Conservation (phyloP, 2,888 invertebrate species). For the Bombylius major region DNA sequence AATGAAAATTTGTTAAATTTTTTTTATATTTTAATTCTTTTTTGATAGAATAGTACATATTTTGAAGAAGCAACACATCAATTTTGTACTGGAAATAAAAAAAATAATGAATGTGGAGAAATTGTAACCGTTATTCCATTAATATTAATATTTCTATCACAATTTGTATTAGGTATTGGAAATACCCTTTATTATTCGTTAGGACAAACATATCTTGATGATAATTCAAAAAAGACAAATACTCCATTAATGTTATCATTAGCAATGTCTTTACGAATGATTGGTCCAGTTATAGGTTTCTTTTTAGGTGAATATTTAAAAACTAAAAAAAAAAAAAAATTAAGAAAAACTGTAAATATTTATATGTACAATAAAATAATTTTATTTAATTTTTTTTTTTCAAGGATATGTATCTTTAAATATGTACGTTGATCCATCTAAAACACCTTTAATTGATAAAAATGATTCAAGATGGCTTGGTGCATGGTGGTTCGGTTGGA, state of each 20-base stretch:
- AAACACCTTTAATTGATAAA: conserved; percentile 45
- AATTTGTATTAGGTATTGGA: conserved; percentile 55
- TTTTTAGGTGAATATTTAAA: conserved; percentile 33
- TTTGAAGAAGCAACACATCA: background rate
- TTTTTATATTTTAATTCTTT: no score
- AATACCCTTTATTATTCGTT: conserved; percentile 52
- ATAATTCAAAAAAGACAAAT: conserved; percentile 51
- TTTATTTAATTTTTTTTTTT: background rate
- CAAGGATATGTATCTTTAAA: conserved; percentile 37
- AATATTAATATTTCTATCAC: conserved; percentile 49
- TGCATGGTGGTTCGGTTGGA: conserved; percentile 66
- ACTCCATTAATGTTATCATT: conserved; percentile 45
- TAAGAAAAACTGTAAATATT: no score
- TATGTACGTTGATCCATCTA: conserved; percentile 45
- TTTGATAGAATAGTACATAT: background rate
- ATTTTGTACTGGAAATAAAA: background rate
- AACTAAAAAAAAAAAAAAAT: background rate
- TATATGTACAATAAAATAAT: no score
- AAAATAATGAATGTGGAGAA: background rate
- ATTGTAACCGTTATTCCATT: conserved; percentile 34
- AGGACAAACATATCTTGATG: conserved; percentile 56
- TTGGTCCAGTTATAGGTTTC: conserved; percentile 47
- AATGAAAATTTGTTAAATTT: no score
- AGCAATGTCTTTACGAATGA: conserved; percentile 33
- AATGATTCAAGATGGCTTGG: conserved; percentile 56